Evolutionary conservation across 2,113 vertebrate species (phyloP), one percentile per base, ranked within the genome.

Genomic region (Empidonax alnorum): DNA sequence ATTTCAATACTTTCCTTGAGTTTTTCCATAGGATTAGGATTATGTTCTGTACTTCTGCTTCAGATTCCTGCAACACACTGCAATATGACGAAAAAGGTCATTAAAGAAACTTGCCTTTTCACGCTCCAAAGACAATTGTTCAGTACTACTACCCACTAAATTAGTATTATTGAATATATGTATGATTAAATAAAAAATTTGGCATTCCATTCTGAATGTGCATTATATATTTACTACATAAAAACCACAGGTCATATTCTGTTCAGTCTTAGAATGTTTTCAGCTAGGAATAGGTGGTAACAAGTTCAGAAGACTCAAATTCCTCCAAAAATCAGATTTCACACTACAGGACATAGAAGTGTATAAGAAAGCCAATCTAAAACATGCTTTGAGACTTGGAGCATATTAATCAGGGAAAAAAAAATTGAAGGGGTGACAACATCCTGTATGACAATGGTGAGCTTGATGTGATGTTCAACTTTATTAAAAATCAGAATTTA

Each of bases 401-500:
- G 14, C 17, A 30, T 61, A 67, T 87, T 78, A 78, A 91, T 89
- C 19, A 65, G 10, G n/a, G 39, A 3, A 0, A 7, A 21, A 61
- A 61, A 77, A 79, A 39, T 9, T 87, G 86, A 62, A 44, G 81
- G 78, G 35, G 56, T 78, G 58, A 79, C 62, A 88, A 65, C 27
- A 73, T 35, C 19, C 41, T 90, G 22, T 25, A 30, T 33, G 55
- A 73, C n/a, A 93, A 81, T 27, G 84, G 14, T 44, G 39, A 92
- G 21, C 28, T 84, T 50, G 41, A 46, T 53, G 28, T 33, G 30
- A 22, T 71, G 12, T 28, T 49, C 52, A 90, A 50, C 67, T 74
- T 68, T 75, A 86, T 66, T 92, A 77, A 87, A 95, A 89, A 63
- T 30, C 73, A 46, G 39, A 69, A 83, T 90, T 72, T 67, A 74